Evolutionary conservation across 2,888 invertebrate species (phyloP).

Genomic region (Seira sanloemensis): DNA sequence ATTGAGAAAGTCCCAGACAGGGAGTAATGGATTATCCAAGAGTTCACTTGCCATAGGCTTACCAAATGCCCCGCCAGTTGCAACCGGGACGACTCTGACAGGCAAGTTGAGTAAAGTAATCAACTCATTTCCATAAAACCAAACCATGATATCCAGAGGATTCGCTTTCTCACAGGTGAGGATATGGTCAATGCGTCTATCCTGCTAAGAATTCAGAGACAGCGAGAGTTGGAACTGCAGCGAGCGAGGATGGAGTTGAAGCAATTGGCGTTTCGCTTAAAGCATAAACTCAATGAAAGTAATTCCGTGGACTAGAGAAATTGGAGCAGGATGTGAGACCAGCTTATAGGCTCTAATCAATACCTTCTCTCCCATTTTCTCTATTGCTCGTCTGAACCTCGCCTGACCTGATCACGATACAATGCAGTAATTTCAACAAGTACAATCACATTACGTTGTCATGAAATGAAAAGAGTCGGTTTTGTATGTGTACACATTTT

Average conservation of each 20-base stretch:
- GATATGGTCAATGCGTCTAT: slow-evolving; percentile 42
- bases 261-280: slow-evolving; percentile 53
- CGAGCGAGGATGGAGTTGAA: slow-evolving; percentile 52
- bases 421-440: too few relatives aligned
- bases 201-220: slow-evolving; percentile 51
- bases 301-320: not conserved
- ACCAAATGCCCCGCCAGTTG: not conserved
- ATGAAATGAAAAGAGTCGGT: too few relatives aligned
- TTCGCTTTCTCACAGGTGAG: slow-evolving; percentile 23
- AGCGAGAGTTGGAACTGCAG: slow-evolving; percentile 50
- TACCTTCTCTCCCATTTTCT: too few relatives aligned
- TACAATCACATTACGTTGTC: too few relatives aligned
- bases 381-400: too few relatives aligned
- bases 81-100: not conserved
- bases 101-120: too few relatives aligned
- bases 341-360: too few relatives aligned
- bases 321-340: not conserved
- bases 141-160: too few relatives aligned
- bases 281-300: slow-evolving; percentile 47
- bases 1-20: slow-evolving; percentile 16
- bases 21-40: not conserved
- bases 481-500: too few relatives aligned
- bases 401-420: too few relatives aligned
- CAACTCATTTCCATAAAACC: too few relatives aligned
- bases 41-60: not conserved